Percentiles rank a stretch among this genome's conserved stretches.
Evolutionary conservation across 2,888 invertebrate species (phyloP).

Genomic region (Serrognathus titanus): DNA sequence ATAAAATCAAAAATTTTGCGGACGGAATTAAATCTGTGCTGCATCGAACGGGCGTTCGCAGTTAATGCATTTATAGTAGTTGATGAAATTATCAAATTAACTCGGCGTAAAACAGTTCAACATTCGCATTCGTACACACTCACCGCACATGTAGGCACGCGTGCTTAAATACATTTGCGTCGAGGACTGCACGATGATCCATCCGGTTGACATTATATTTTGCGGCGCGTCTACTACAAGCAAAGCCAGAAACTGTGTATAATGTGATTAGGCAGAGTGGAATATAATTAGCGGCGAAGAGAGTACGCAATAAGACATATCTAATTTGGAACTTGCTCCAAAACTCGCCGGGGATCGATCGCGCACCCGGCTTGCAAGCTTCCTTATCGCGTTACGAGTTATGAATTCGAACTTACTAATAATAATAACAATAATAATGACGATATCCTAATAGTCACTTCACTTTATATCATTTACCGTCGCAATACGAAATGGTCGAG

Average conservation of each 20-base stretch:
- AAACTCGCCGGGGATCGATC: constrained; percentile 28
- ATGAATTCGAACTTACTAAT: constrained; percentile 15
- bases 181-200: constrained; percentile 5
- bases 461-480: no score
- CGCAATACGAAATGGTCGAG: no score
- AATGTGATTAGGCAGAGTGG: constrained; percentile 37
- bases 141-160: no score
- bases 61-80: no score
- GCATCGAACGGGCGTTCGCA: no score
- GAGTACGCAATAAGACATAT: constrained; percentile 31
- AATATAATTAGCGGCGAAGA: constrained; percentile 34
- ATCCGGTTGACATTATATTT: constrained; percentile 20
- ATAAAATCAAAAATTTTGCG: no score
- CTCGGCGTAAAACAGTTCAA: no score
- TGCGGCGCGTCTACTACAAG: constrained; percentile 18
- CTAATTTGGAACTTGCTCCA: constrained; percentile 29
- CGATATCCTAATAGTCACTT: neutral
- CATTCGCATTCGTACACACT: no score
- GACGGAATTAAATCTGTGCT: no score
- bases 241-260: constrained; percentile 30
- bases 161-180: neutral
- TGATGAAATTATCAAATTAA: no score
- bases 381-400: constrained; percentile 28
- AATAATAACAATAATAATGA: neutral
- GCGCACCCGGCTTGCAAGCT: constrained; percentile 27